Evolutionary conservation across 2,113 vertebrate genomes (phyloP), one percentile per base, ranked within the genome.

Genomic region (Mesitornis unicolor): DNA sequence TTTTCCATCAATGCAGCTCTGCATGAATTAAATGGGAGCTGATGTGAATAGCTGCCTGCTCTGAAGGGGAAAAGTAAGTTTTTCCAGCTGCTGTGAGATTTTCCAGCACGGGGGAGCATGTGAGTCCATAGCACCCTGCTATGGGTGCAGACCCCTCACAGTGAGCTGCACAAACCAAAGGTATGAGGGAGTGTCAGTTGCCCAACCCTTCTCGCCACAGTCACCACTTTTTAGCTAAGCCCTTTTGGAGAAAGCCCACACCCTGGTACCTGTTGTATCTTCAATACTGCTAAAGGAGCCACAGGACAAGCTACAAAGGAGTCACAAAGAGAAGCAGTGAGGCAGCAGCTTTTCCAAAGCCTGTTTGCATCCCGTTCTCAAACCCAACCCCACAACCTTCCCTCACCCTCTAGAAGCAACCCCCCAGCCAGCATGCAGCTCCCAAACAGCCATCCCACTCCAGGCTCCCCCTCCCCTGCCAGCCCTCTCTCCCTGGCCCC

Each of bases 241-340:
- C n/a, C 22, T 2, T n/a, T 26, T 24, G 29, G 25, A 29, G 16
- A 89, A 88, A 85, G 54, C 42, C 35, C 42, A 18, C 22, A 47
- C 17, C 29, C 26, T 80, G 54, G 51, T 97, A 98, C 98, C 98
- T 98, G 98, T 96, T 97, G 97, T 81, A 90, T 98, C 97, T 11
- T 98, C 98, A 67, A 98, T 97, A 94, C 97, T 98, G 97, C 98
- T 98, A 53, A 98, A 98, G 80, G 98, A 98, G 84, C 98, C 98
- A 42, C 96, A 97, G 91, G 96, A 97, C 85, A 89, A 54, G 48
- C 75, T 94, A 80, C 48, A 92, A 87, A 85, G 65, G n/a, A 96
- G 67, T 95, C 40, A 97, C 26, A 96, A 90, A 89, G 47, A n/a
- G 9, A 5, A 94, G 35, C 16, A 65, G 70, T 93, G 67, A 95